phyloP scores from a whole-genome alignment of 2,888 invertebrate genomes.

The Thyatira batis region DNA sequence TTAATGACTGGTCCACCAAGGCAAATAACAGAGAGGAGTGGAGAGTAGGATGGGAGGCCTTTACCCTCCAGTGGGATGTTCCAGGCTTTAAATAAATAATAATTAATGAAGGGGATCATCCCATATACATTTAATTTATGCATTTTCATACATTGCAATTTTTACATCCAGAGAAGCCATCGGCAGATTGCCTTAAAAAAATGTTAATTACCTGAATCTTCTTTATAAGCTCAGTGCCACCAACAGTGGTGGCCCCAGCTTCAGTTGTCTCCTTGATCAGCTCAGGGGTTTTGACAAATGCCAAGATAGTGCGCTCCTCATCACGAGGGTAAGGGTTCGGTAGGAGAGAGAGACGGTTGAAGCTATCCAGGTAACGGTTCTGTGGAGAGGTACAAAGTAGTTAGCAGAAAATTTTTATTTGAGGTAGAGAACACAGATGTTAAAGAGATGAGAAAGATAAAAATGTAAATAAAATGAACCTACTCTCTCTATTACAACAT shows the following conservation, averaged over 20 bases:
- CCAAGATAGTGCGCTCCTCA: conserved; percentile 86
- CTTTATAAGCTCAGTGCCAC: conserved; percentile 88
- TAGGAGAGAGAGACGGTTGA: conserved; percentile 84
- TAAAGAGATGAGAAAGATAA: too few relatives aligned
- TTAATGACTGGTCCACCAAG: too few relatives aligned
- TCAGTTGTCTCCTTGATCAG: conserved; percentile 82
- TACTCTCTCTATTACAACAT: too few relatives aligned
- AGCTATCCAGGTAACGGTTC: conserved; percentile 87
- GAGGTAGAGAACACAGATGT: not conserved
- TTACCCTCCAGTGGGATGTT: too few relatives aligned
- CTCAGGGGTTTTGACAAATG: conserved; percentile 87
- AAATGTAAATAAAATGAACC: too few relatives aligned
- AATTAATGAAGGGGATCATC: too few relatives aligned
- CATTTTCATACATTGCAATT: too few relatives aligned
- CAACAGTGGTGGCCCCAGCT: conserved; percentile 88
- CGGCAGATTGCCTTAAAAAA: not conserved
- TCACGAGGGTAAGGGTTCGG: conserved; percentile 88
- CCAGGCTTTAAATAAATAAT: too few relatives aligned
- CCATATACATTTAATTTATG: too few relatives aligned
- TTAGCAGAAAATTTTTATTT: not conserved
- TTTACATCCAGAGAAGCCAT: too few relatives aligned
- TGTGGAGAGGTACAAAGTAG: conserved; percentile 45
- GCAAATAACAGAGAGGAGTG: too few relatives aligned
- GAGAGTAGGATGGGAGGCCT: too few relatives aligned
- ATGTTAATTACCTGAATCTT: conserved; percentile 86